These are phyloP conservation scores for Chymomyza caudatula DNA, from an alignment of 2,888 invertebrate species.

Conservation along the genomic window DNA sequence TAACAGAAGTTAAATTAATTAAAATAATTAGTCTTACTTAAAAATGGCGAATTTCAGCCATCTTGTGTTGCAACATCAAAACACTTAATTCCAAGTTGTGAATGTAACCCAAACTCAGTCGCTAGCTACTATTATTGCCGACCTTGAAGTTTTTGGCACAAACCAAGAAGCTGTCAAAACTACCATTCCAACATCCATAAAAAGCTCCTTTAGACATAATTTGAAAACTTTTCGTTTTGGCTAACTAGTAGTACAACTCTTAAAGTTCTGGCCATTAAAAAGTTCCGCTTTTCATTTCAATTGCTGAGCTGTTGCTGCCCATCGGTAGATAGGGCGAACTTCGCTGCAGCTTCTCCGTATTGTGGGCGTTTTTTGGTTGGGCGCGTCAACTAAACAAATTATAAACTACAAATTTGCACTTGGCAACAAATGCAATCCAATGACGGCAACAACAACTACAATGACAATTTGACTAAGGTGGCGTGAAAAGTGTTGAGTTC, in stretches of 20 bases:
- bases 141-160: constrained; percentile 6
- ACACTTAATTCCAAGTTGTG: too few relatives aligned
- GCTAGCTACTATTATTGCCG: neutral
- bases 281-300: constrained; percentile 67
- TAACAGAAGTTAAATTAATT: too few relatives aligned
- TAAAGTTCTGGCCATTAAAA: constrained; percentile 65
- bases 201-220: constrained; percentile 32
- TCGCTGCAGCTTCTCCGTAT: neutral
- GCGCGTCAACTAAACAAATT: constrained; percentile 39
- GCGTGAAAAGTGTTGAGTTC: neutral
- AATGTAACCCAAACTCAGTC: too few relatives aligned
- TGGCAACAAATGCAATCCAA: constrained; percentile 32
- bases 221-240: constrained; percentile 48
- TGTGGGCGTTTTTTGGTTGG: neutral
- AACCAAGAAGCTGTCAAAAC: constrained; percentile 1
- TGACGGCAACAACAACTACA: constrained; percentile 18
- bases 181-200: constrained; percentile 35
- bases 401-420: constrained; percentile 59
- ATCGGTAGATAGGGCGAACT: neutral
- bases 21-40: too few relatives aligned
- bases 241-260: constrained; percentile 30
- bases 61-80: too few relatives aligned
- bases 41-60: too few relatives aligned
- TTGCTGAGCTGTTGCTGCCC: constrained; percentile 33
- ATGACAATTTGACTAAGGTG: constrained; percentile 12